A percentile compares a stretch with the other conserved stretches of the same genome.
phyloP scores from a whole-genome alignment of 2,888 invertebrate species.

The Aleiodes alternator region DNA sequence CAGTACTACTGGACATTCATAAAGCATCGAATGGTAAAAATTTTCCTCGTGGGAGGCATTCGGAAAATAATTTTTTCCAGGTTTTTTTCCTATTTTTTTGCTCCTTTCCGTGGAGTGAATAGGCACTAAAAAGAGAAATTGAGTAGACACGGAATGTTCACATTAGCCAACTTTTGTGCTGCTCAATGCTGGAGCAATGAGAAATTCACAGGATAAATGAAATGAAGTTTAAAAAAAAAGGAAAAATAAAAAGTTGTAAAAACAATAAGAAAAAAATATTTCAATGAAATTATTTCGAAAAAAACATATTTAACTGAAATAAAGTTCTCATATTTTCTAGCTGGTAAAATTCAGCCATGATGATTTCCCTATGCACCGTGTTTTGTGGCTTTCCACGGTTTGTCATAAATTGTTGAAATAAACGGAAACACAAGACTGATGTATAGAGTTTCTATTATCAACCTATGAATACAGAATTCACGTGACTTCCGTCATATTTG shows the following conservation, averaged over 20 bases:
- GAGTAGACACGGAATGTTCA: slow-evolving; percentile 6
- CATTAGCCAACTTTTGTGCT: slow-evolving; percentile 15
- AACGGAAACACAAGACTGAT: slow-evolving; percentile 3
- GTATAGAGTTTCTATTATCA: neutral
- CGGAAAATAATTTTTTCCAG: slow-evolving; percentile 5
- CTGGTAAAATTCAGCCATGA: slow-evolving; percentile 20
- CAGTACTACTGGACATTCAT: neutral
- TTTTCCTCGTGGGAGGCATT: slow-evolving; percentile 17
- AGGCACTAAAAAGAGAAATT: slow-evolving; percentile 11
- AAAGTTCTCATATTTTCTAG: neutral
- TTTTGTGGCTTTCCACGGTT: slow-evolving; percentile 11
- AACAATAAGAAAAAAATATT: too few relatives aligned
- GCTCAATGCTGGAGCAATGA: neutral
- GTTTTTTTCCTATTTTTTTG: slow-evolving; percentile 3
- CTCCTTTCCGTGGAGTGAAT: neutral
- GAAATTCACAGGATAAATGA: neutral
- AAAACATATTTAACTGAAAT: neutral
- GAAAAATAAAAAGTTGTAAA: too few relatives aligned
- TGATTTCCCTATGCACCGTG: slow-evolving; percentile 2
- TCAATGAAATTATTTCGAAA: too few relatives aligned
- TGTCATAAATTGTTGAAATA: slow-evolving; percentile 15
- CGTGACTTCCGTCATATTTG: neutral
- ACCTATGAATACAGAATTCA: slow-evolving; percentile 14
- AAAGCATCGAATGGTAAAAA: slow-evolving; percentile 3
- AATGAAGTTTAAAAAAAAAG: too few relatives aligned